These are phyloP conservation scores for Lycopodina hypogea DNA, from an alignment of 37 sponge, comb jelly and placozoan genomes.

Conservation along the genomic window DNA sequence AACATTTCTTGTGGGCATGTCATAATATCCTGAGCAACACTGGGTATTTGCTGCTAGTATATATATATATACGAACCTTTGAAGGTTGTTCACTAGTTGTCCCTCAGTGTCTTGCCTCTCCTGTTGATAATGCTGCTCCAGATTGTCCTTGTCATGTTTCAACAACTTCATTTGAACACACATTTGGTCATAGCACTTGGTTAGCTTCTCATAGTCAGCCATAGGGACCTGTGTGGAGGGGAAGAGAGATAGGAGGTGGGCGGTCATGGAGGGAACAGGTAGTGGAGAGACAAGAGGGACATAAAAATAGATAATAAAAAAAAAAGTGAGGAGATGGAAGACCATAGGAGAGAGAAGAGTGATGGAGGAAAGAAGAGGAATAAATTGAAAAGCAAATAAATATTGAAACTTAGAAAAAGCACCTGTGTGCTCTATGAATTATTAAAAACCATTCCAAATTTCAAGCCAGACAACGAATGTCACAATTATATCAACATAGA, in stretches of 20 bases:
- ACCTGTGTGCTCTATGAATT: no score
- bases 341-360: not conserved
- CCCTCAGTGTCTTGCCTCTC: conserved; percentile 10
- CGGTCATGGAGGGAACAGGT: not conserved
- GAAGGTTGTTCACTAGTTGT: conserved; percentile 9
- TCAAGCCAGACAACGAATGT: no score
- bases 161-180: conserved; percentile 12
- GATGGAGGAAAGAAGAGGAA: not conserved
- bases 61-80: conserved; percentile 3
- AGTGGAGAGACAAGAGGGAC: no score
- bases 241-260: conserved; percentile 5
- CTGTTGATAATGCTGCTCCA: conserved; percentile 20
- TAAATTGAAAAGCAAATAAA: not conserved
- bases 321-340: no score
- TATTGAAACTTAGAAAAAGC: no score
- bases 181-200: conserved; percentile 23
- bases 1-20: no score
- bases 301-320: no score
- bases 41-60: not conserved
- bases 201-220: conserved; percentile 9
- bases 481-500: no score
- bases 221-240: not conserved
- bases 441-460: no score
- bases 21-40: no score
- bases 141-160: conserved; percentile 24